A percentile compares a stretch with the other conserved stretches of the same genome.
phyloP scores from a whole-genome alignment of 1,140 invertebrate species.

The Diplogasteroides magnus region DNA sequence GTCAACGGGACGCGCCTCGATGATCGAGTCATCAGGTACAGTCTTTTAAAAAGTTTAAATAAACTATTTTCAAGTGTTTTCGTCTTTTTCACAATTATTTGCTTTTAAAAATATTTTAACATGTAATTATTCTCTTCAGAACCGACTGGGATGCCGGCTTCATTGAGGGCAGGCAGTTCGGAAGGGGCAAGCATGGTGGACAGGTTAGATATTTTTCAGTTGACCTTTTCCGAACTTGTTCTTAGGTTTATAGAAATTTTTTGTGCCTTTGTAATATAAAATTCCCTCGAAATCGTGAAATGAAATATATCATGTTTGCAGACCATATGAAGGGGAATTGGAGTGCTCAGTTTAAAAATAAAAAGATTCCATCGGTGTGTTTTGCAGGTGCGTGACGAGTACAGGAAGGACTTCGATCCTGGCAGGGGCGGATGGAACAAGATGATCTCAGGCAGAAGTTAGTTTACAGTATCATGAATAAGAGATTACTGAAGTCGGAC shows the following conservation, averaged over 20 bases:
- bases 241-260: too few relatives aligned
- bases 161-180: constrained; percentile 94
- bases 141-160: constrained; percentile 99
- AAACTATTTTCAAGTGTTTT: background rate
- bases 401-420: constrained; percentile 89
- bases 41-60: too few relatives aligned
- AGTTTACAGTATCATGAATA: too few relatives aligned
- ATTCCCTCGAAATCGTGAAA: background rate
- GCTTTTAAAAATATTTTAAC: background rate
- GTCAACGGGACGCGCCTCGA: constrained; percentile 93
- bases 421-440: constrained; percentile 78
- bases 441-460: constrained; percentile 19
- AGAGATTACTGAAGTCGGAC: too few relatives aligned
- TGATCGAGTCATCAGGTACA: constrained; percentile 81
- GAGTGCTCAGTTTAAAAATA: constrained; percentile 9
- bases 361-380: constrained; percentile 9
- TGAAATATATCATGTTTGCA: too few relatives aligned
- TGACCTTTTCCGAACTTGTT: too few relatives aligned
- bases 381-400: constrained; percentile 86
- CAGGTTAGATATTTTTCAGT: constrained; percentile 73
- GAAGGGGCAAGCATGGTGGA: constrained; percentile 93
- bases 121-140: constrained; percentile 6
- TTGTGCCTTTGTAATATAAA: background rate
- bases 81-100: background rate
- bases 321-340: too few relatives aligned